Evolutionary conservation across 2,797 vertebrate genomes (phyloP).

Genomic region (Enteromius afrohamiltoni): DNA sequence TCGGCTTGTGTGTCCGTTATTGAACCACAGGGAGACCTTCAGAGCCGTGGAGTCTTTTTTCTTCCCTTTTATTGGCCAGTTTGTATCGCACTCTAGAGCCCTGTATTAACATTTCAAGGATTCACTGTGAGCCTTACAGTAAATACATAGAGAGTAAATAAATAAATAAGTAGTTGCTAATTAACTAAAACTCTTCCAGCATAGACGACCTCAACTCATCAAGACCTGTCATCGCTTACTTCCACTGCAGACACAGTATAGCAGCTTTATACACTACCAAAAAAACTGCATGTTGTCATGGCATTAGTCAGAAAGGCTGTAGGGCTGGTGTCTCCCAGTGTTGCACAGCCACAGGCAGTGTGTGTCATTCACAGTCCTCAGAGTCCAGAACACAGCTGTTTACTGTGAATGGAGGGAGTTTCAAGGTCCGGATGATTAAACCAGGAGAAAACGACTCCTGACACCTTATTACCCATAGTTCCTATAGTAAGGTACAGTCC

Average conservation of each 20-base stretch:
- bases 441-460: conserved; percentile 75
- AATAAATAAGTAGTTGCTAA: background rate
- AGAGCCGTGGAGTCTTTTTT: too few relatives aligned
- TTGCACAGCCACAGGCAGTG: conserved; percentile 17
- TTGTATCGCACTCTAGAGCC: too few relatives aligned
- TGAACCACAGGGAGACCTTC: too few relatives aligned
- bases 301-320: background rate
- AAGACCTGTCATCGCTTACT: background rate
- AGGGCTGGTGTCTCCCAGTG: background rate
- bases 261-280: background rate
- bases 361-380: conserved; percentile 8
- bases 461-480: conserved; percentile 83
- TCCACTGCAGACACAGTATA: background rate
- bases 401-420: conserved; percentile 68
- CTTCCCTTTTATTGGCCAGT: too few relatives aligned
- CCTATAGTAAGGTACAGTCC: conserved; percentile 69
- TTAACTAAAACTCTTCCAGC: background rate
- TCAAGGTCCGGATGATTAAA: conserved; percentile 81
- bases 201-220: background rate
- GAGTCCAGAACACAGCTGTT: conserved; percentile 67
- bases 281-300: background rate
- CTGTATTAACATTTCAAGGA: background rate
- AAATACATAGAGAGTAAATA: too few relatives aligned
- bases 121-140: background rate
- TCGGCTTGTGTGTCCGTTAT: too few relatives aligned